A percentile compares a stretch with the other conserved stretches of the same genome.
Evolutionary conservation across 2,113 vertebrate species (phyloP).

Genomic region (Fukomys damarensis): DNA sequence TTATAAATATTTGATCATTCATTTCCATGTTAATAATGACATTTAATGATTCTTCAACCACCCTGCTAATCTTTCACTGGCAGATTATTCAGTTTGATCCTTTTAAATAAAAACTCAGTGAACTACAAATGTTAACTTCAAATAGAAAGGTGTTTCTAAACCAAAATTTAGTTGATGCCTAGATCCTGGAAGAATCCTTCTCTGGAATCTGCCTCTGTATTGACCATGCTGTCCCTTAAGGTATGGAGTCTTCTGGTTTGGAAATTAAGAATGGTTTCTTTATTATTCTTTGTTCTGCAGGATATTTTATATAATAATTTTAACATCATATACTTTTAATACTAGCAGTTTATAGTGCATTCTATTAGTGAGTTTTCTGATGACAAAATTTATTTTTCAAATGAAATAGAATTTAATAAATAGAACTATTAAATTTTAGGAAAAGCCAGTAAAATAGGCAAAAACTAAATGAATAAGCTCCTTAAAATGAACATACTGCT

Average conservation of each 20-base stretch:
- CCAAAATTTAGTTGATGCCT: neutral
- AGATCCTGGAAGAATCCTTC: neutral
- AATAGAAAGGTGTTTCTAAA: neutral
- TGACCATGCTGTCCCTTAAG: neutral
- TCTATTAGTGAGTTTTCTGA: neutral
- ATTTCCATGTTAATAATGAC: neutral
- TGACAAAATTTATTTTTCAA: conserved; percentile 21
- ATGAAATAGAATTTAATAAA: neutral
- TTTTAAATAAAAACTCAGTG: neutral
- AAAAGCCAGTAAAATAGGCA: neutral
- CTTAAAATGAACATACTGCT: neutral
- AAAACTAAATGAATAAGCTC: neutral
- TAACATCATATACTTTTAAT: neutral
- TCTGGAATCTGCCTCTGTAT: too few species aligned
- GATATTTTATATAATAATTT: neutral
- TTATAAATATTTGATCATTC: neutral
- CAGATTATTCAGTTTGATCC: neutral
- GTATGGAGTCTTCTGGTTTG: neutral
- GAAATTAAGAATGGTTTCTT: neutral
- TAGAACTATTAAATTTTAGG: neutral
- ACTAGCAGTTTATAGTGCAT: neutral
- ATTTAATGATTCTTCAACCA: conserved; percentile 39
- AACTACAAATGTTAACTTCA: neutral
- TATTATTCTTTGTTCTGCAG: neutral
- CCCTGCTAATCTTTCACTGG: neutral